Percentiles rank a stretch among this genome's conserved stretches.
Evolutionary conservation across 2,113 vertebrate genomes (phyloP).

Genomic region (Hydrolagus affinis): DNA sequence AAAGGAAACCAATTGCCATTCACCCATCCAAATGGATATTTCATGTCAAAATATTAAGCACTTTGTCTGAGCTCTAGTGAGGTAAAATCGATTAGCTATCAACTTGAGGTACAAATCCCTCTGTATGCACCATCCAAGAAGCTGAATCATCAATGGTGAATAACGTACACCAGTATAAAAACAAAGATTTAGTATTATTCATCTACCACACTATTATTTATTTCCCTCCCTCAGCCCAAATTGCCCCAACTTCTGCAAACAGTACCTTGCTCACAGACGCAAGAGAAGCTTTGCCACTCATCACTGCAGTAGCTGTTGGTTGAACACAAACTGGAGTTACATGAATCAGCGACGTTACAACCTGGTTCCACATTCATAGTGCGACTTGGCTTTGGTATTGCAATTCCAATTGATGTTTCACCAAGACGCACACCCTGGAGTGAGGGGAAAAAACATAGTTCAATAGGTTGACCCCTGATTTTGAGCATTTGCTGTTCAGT

Average conservation of each 20-base stretch:
- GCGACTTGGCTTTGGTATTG: conserved; percentile 70
- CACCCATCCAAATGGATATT: neutral
- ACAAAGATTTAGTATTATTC: neutral
- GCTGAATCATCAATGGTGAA: neutral
- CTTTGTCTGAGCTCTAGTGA: neutral
- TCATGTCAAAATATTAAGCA: neutral
- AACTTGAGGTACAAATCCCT: neutral
- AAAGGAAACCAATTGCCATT: no score
- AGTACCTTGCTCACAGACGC: conserved; percentile 79
- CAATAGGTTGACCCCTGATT: neutral
- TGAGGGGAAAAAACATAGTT: conserved; percentile 36
- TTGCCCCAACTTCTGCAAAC: neutral
- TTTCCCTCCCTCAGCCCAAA: neutral
- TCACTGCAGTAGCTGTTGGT: conserved; percentile 73
- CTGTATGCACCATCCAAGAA: neutral
- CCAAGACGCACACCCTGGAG: conserved; percentile 83
- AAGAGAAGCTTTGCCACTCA: conserved; percentile 81
- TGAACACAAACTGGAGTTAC: conserved; percentile 77
- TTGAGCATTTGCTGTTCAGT: no score
- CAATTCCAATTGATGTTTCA: conserved; percentile 61
- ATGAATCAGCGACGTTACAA: conserved; percentile 70
- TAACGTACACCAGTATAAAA: neutral
- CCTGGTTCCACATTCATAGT: conserved; percentile 78
- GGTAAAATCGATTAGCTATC: neutral
- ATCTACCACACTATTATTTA: neutral